These are phyloP conservation scores for Rhizoglyphus robini DNA, from an alignment of 1,140 invertebrate species.

Conservation along the genomic window DNA sequence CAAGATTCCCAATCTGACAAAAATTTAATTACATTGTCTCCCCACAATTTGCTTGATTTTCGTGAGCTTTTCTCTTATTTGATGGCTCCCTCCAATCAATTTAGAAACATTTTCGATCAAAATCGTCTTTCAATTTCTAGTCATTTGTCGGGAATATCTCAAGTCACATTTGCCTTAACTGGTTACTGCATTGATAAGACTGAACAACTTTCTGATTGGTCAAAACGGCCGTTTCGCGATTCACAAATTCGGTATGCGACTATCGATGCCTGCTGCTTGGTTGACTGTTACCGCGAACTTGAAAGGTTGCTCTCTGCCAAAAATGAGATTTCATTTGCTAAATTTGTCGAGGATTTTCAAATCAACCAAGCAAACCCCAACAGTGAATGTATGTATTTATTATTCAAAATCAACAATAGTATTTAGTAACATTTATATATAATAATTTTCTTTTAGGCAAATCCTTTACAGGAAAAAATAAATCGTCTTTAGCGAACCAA, in stretches of 20 bases:
- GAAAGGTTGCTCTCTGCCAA: not conserved
- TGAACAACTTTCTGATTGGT: slow-evolving; percentile 78
- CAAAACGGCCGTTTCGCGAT: slow-evolving; percentile 54
- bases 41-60: not conserved
- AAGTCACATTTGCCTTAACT: slow-evolving; percentile 53
- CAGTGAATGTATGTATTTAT: too few relatives aligned
- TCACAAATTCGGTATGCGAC: slow-evolving; percentile 66
- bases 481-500: not conserved
- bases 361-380: too few relatives aligned
- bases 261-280: slow-evolving; percentile 59
- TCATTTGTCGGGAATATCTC: slow-evolving; percentile 41
- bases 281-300: slow-evolving; percentile 36
- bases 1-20: not conserved
- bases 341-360: too few relatives aligned
- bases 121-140: not conserved
- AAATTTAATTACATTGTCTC: not conserved
- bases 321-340: too few relatives aligned
- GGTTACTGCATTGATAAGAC: slow-evolving; percentile 57
- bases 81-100: not conserved
- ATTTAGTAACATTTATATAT: too few relatives aligned
- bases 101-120: not conserved
- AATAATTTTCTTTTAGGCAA: too few relatives aligned
- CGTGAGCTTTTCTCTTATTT: not conserved
- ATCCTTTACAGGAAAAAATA: too few relatives aligned
- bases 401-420: too few relatives aligned